phyloP scores from a whole-genome alignment of 2,888 invertebrate species.

The Allophyes oxyacanthae region DNA sequence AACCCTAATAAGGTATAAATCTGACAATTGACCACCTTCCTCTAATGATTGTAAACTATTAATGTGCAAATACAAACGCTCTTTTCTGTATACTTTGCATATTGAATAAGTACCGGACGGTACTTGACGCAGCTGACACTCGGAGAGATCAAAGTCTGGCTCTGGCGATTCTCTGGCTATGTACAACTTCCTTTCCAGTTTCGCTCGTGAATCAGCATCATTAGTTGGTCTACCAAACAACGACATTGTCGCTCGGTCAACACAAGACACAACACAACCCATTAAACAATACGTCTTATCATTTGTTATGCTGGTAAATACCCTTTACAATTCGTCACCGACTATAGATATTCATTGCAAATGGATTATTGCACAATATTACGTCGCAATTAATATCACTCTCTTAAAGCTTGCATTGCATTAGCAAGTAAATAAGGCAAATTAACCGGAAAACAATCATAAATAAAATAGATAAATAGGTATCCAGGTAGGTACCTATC shows the following conservation, averaged over 20 bases:
- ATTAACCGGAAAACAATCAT: constrained; percentile 34
- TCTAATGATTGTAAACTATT: constrained; percentile 92
- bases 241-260: constrained; percentile 80
- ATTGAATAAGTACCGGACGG: constrained; percentile 94
- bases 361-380: constrained; percentile 24
- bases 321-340: constrained; percentile 63
- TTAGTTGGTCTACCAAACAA: constrained; percentile 77
- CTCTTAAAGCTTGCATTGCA: constrained; percentile 17
- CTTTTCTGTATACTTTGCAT: constrained; percentile 95
- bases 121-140: constrained; percentile 92
- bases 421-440: constrained; percentile 24
- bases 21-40: constrained; percentile 92
- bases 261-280: constrained; percentile 84
- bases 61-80: constrained; percentile 90
- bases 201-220: constrained; percentile 71
- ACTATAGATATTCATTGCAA: constrained; percentile 59
- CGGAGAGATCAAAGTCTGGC: constrained; percentile 94
- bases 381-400: constrained; percentile 14
- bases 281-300: constrained; percentile 72
- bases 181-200: constrained; percentile 83
- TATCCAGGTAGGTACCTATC: too few species aligned
- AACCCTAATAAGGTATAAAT: constrained; percentile 91
- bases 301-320: constrained; percentile 29
- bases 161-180: constrained; percentile 93
- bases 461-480: too few species aligned